Evolutionary conservation across 64 coral and sea anemone genomes (phyloP).

Genomic region (Acropora tenuis): DNA sequence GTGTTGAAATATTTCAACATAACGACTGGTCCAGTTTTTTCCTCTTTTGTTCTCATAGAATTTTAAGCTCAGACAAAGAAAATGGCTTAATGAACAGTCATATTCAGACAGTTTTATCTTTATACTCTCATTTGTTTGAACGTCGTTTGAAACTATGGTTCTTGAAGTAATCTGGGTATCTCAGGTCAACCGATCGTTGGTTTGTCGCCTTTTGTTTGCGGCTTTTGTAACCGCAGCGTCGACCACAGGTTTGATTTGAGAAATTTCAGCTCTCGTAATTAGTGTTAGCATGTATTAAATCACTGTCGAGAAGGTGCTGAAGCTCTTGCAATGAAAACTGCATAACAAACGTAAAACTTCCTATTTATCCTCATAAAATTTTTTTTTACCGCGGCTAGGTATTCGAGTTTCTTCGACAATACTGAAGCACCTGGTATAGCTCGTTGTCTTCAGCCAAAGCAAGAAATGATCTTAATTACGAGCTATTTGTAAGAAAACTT

Average conservation of each 20-base stretch:
- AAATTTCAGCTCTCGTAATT: not conserved
- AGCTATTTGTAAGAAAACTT: not conserved
- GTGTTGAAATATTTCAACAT: slow-evolving; percentile 42
- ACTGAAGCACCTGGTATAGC: too few relatives aligned
- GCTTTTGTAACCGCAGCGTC: not conserved
- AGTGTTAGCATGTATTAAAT: not conserved
- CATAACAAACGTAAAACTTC: too few relatives aligned
- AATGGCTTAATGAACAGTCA: not conserved
- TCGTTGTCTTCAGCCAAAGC: too few relatives aligned
- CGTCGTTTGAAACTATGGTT: not conserved
- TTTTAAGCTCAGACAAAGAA: not conserved
- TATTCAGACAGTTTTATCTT: too few relatives aligned
- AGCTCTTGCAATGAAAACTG: too few relatives aligned
- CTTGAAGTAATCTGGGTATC: too few relatives aligned
- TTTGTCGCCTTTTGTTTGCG: not conserved
- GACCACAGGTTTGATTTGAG: not conserved
- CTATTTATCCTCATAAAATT: too few relatives aligned
- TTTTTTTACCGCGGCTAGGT: too few relatives aligned
- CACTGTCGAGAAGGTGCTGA: too few relatives aligned
- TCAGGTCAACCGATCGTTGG: not conserved
- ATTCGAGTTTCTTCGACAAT: too few relatives aligned
- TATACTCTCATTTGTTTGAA: not conserved
- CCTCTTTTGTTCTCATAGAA: slow-evolving; percentile 2
- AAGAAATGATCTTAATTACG: not conserved
- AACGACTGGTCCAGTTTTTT: not conserved